phyloP scores from a whole-genome alignment of 2,888 invertebrate genomes.

The Pollenia angustigena region DNA sequence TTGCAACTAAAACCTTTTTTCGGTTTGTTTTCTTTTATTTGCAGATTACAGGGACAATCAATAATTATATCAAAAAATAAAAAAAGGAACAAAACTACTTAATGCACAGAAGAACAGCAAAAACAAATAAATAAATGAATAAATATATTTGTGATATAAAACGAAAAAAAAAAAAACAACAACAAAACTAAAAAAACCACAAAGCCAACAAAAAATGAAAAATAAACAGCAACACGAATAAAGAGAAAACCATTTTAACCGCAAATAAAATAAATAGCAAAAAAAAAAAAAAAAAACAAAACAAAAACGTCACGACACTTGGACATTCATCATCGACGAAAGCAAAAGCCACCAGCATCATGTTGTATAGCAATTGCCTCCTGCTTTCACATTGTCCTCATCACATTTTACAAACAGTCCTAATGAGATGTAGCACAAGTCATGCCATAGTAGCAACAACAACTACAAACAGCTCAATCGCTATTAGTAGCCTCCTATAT shows the following conservation, averaged over 20 bases:
- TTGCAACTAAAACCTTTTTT: constrained; percentile 54
- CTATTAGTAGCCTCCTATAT: constrained; percentile 46
- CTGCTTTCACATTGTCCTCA: constrained; percentile 49
- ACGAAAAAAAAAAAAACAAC: constrained; percentile 2
- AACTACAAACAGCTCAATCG: constrained; percentile 37
- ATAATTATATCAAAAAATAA: constrained; percentile 47
- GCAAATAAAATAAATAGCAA: constrained; percentile 64
- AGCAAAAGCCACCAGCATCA: constrained; percentile 57
- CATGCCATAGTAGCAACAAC: constrained; percentile 46
- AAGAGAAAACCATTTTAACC: constrained; percentile 49
- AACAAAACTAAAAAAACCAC: constrained; percentile 27
- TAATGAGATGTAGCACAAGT: constrained; percentile 62
- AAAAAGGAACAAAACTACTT: constrained; percentile 18
- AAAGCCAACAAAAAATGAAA: constrained; percentile 40
- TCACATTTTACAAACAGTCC: constrained; percentile 45
- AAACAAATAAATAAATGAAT: constrained; percentile 44
- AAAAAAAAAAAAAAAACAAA: constrained; percentile 1
- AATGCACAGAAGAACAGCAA: constrained; percentile 38
- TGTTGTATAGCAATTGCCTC: constrained; percentile 40
- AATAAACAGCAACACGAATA: constrained; percentile 32
- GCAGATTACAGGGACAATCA: constrained; percentile 72
- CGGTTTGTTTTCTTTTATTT: constrained; percentile 42
- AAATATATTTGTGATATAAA: constrained; percentile 63
- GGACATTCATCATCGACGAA: constrained; percentile 73
- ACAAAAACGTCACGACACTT: constrained; percentile 43